Base-by-base conservation (phyloP, 2,113 vertebrate genomes). In the Coptodon rendalli region DNA sequence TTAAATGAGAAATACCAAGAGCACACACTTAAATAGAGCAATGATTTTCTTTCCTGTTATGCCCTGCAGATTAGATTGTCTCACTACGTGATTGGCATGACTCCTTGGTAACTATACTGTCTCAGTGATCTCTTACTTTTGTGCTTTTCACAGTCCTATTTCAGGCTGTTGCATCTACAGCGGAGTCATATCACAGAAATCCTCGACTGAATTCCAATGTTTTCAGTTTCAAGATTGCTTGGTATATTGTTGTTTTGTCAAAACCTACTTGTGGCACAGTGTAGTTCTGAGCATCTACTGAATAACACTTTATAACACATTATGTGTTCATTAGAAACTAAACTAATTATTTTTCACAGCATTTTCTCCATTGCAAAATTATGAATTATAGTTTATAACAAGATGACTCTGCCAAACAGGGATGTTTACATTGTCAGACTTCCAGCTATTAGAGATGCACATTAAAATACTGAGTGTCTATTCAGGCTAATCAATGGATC, bases 1-100 rank as follows among this genome's bases (percentile, higher is more conserved):
- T 63, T 68, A 57, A 92, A 90, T 73, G 54, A 85, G 29, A 84
- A 88, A 87, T 29, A 61, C 71, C 40, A 54, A 89, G 71, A 83
- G 54, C 24, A 34, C 14, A 71, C 68, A 53, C 43, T 80, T 40
- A 36, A 85, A 81, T 50, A 27, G 22, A 19, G 31, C 48, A 78
- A 24, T 13, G 40, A 86, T 16, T 83, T 81, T 85, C 76, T 89
- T 80, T 79, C 11, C 27, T 84, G 38, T 5, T 43, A 61, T 48
- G 11, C 17, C 31, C 24, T 80, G 36, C n/a, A 82, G 54, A 84
- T 89, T 85, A 29, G 17, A 87, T 68, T 79, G 48, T 86, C 50
- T 85, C 52, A 68, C 43, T 85, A 50, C 6, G 11, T 27, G 3
- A 34, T 59, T 59, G 61, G 53, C 81, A 85, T 71, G 57, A 90